A percentile compares a stretch with the other conserved stretches of the same genome.
Evolutionary conservation across 2,113 vertebrate species (phyloP).

Genomic region (Microcebus tavaratra): DNA sequence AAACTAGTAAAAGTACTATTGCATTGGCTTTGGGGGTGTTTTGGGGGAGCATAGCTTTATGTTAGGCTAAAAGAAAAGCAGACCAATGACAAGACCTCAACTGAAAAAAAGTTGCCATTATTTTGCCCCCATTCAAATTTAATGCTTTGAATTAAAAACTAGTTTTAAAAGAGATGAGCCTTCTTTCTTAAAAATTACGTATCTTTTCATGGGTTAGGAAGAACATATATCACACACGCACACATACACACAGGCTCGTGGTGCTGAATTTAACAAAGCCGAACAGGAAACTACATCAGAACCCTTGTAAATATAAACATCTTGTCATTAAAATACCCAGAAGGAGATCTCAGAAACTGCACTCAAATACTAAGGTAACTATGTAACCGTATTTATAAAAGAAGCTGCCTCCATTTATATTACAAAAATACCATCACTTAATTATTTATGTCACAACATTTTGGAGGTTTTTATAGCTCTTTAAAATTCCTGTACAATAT

Average conservation of each 20-base stretch:
- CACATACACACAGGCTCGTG: background rate
- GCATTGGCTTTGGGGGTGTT: rapidly evolving
- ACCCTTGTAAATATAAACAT: background rate
- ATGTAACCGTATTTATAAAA: background rate
- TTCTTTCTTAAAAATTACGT: background rate
- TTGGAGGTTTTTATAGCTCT: background rate
- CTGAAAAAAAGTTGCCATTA: background rate
- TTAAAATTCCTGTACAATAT: background rate
- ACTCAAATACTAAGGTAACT: background rate
- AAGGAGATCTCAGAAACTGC: background rate
- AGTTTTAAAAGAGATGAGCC: background rate
- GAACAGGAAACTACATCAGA: background rate
- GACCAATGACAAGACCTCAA: background rate
- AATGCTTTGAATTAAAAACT: background rate
- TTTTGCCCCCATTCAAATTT: background rate
- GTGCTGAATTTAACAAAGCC: background rate
- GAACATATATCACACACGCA: background rate
- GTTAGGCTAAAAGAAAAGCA: background rate
- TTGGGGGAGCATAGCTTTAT: rapidly evolving
- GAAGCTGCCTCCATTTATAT: background rate
- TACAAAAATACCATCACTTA: background rate
- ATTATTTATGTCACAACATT: constrained; percentile 40
- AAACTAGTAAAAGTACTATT: background rate
- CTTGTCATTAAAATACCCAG: background rate
- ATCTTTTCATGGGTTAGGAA: background rate